Evolutionary conservation across 2,797 vertebrate genomes (phyloP).

Genomic region (Iguana delicatissima): DNA sequence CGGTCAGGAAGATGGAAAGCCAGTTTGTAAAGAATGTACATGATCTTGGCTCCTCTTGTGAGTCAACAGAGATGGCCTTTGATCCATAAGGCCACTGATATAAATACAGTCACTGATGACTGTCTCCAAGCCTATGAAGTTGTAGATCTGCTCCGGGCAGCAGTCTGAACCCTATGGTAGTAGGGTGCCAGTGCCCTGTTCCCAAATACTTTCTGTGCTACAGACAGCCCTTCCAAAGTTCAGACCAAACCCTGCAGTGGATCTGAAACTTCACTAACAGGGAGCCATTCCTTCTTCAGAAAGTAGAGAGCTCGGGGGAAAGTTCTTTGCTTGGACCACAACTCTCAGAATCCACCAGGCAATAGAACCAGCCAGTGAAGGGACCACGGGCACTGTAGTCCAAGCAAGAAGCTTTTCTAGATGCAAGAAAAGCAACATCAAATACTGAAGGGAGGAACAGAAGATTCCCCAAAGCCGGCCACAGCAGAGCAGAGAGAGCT

Average conservation of each 20-base stretch:
- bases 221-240: no score
- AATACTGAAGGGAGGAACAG: background rate
- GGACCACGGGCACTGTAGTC: no score
- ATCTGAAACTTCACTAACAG: no score
- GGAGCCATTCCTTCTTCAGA: background rate
- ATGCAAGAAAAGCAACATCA: background rate
- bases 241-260: no score
- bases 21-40: background rate
- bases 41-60: conserved; percentile 1
- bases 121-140: no score
- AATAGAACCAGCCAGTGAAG: no score
- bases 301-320: background rate
- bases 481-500: no score
- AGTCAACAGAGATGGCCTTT: background rate
- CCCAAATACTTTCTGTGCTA: no score
- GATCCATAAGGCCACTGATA: conserved; percentile 2
- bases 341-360: background rate
- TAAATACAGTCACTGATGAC: no score
- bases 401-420: background rate
- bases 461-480: background rate
- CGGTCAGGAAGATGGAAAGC: conserved; percentile 1
- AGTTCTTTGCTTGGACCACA: background rate
- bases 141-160: no score
- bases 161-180: no score
- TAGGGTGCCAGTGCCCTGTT: no score